These are phyloP conservation scores for Pangasianodon hypophthalmus DNA, from an alignment of 2,113 vertebrate species.

Conservation along the genomic window DNA sequence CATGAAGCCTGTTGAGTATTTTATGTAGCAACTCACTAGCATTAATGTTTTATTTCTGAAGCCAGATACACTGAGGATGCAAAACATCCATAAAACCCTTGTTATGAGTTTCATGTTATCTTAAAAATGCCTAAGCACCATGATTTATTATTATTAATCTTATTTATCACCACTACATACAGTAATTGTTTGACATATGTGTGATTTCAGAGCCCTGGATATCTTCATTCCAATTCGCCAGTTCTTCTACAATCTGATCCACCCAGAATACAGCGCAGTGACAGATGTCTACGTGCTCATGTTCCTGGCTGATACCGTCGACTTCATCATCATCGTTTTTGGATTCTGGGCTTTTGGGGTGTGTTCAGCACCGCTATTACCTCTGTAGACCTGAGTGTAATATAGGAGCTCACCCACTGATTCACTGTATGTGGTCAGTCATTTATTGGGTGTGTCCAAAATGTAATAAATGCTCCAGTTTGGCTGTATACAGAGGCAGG, in stretches of 20 bases:
- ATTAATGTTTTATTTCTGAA: not conserved
- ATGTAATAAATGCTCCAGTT: not conserved
- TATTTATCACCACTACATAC: not conserved
- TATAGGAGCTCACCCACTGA: not conserved
- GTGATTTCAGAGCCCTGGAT: conserved; percentile 76
- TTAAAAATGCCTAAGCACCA: not conserved
- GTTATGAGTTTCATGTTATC: not conserved
- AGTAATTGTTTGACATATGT: not conserved
- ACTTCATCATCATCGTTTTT: conserved; percentile 95
- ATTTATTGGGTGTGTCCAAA: not conserved
- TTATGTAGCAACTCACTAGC: not conserved
- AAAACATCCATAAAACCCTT: not conserved
- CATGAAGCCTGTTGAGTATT: not conserved
- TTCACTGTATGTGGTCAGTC: not conserved
- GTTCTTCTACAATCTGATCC: conserved; percentile 92
- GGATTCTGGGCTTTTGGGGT: conserved; percentile 96
- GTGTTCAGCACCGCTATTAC: conserved; percentile 54
- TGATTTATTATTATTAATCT: not conserved
- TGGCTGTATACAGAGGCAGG: not conserved
- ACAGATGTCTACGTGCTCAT: conserved; percentile 94
- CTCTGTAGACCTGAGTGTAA: too few species aligned
- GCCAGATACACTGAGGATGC: not conserved
- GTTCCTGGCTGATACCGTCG: conserved; percentile 92
- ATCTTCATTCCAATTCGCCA: conserved; percentile 84
- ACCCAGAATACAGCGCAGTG: conserved; percentile 92